A percentile compares a stretch with the other conserved stretches of the same genome.
These are phyloP conservation scores for Sebastes matsubarae DNA, from an alignment of 2,797 vertebrate genomes.

Conservation along the genomic window DNA sequence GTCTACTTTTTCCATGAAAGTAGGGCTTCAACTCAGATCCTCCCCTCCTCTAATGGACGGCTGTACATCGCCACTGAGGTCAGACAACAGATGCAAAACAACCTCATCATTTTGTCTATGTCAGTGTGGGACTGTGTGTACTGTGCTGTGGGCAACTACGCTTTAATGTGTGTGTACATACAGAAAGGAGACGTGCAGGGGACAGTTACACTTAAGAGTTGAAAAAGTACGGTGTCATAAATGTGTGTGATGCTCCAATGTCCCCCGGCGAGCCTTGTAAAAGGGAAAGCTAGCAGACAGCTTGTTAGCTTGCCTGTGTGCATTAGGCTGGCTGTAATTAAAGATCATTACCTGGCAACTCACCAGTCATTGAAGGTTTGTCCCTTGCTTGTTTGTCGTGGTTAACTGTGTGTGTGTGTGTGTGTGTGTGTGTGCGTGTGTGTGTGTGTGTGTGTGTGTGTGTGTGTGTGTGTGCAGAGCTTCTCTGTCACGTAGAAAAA, in stretches of 20 bases:
- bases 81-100: background rate
- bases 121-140: background rate
- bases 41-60: constrained; percentile 2
- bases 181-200: background rate
- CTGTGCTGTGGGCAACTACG: background rate
- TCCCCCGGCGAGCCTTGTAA: constrained; percentile 33
- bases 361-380: constrained; percentile 62
- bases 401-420: constrained; percentile 17
- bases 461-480: background rate
- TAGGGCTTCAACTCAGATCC: background rate
- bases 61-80: background rate
- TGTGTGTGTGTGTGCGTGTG: constrained; percentile 5
- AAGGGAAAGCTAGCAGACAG: constrained; percentile 44
- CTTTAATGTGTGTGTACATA: background rate
- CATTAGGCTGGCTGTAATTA: constrained; percentile 70
- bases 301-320: constrained; percentile 63
- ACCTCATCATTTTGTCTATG: background rate
- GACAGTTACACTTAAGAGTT: constrained; percentile 5
- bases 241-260: constrained; percentile 22
- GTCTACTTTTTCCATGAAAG: background rate
- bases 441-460: background rate
- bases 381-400: constrained; percentile 42
- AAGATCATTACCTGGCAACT: constrained; percentile 74
- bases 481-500: constrained; percentile 26
- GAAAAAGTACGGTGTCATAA: constrained; percentile 24